Evolutionary conservation across 2,113 vertebrate genomes (phyloP).

Genomic region (Laterallus jamaicensis): DNA sequence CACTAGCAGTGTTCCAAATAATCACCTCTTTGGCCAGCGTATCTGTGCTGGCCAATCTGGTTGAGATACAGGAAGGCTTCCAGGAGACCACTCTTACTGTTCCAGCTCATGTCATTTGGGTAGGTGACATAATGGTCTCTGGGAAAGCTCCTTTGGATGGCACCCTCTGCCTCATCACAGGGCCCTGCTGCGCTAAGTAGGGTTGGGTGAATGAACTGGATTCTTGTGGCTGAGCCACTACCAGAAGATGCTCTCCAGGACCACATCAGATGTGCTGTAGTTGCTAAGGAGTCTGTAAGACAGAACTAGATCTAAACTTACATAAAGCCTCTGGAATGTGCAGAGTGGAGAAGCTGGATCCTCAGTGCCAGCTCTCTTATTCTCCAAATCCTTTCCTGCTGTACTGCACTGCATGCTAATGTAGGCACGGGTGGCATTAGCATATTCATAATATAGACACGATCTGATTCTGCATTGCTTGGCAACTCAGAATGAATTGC

Average conservation of each 20-base stretch:
- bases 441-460: fast-evolving
- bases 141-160: neutral
- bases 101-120: neutral
- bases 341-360: neutral
- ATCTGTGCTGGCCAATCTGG: neutral
- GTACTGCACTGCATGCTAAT: neutral
- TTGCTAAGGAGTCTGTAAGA: neutral
- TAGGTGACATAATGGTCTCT: neutral
- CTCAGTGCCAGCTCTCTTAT: neutral
- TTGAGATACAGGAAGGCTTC: neutral
- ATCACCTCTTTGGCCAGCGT: neutral
- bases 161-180: neutral
- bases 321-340: neutral
- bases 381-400: neutral
- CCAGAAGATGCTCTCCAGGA: neutral
- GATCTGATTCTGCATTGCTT: neutral
- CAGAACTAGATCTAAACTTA: neutral
- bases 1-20: neutral
- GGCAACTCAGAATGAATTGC: neutral
- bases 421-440: fast-evolving
- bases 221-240: neutral
- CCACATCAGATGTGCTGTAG: neutral
- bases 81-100: neutral
- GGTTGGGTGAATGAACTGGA: neutral
- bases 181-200: neutral